These are phyloP conservation scores for Hyperopisus bebe DNA, from an alignment of 2,113 vertebrate species.

Conservation along the genomic window DNA sequence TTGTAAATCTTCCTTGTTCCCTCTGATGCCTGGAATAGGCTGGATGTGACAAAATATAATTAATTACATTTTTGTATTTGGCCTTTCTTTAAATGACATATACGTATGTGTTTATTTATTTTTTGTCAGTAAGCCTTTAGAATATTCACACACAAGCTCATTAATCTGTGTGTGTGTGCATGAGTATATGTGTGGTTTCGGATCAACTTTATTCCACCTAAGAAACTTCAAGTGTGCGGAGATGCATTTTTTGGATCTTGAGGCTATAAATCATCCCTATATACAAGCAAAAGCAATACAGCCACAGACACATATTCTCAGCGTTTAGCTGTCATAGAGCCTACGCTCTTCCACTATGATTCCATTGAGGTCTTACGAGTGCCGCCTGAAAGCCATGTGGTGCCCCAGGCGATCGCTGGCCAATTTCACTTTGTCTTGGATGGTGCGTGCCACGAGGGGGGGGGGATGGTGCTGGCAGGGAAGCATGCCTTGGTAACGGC, in stretches of 20 bases:
- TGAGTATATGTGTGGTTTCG: conserved; percentile 15
- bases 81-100: not conserved
- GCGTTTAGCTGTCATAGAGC: conserved; percentile 9
- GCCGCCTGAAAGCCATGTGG: not conserved
- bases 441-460: not conserved
- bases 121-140: conserved; percentile 22
- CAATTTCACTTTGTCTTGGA: not conserved
- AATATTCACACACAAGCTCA: not conserved
- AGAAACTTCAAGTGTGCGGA: conserved; percentile 32
- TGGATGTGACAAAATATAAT: not conserved
- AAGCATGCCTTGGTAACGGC: not conserved
- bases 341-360: conserved; percentile 30
- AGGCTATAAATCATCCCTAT: not conserved
- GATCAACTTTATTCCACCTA: conserved; percentile 38
- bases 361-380: not conserved
- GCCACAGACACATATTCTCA: conserved; percentile 23
- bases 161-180: conserved; percentile 25
- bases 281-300: not conserved
- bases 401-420: not conserved
- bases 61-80: not conserved
- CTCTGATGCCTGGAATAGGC: not conserved
- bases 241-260: conserved; percentile 37
- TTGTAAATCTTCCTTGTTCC: not conserved
- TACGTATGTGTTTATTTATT: not conserved
- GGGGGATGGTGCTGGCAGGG: not conserved